Percentiles rank a stretch among this genome's conserved stretches.
These are phyloP conservation scores for Anser cygnoides DNA, from an alignment of 2,113 vertebrate genomes.

Conservation along the genomic window DNA sequence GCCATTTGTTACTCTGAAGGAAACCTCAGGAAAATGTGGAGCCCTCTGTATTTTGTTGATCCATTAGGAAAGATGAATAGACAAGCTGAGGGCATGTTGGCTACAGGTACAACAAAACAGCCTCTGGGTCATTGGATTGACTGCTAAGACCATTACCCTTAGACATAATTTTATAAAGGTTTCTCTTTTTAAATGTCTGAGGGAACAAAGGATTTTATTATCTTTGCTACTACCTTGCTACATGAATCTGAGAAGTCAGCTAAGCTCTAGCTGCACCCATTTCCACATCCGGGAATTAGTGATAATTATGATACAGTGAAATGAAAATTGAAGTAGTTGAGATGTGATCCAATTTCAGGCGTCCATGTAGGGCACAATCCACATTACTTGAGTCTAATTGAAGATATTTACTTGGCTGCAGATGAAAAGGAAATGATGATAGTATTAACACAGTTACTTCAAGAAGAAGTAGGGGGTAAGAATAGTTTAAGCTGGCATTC, in stretches of 20 bases:
- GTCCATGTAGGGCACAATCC: background rate
- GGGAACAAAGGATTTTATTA: background rate
- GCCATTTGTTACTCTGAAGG: background rate
- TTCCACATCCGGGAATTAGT: background rate
- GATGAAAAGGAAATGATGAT: background rate
- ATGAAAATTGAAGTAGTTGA: background rate
- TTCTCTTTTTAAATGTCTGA: fast-evolving
- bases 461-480: background rate
- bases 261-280: background rate
- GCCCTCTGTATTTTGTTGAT: background rate
- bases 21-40: background rate
- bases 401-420: conserved; percentile 26
- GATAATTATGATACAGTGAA: background rate
- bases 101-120: background rate
- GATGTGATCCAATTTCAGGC: conserved; percentile 8
- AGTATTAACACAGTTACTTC: background rate
- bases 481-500: background rate
- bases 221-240: background rate
- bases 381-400: conserved; percentile 2
- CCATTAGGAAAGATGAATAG: background rate
- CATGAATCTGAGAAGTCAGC: background rate
- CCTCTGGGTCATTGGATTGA: background rate
- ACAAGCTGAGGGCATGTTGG: background rate
- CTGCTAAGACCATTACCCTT: background rate
- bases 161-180: background rate